Evolutionary conservation across 2,888 invertebrate species (phyloP), one percentile per base, ranked within the genome.

Genomic region (Laothoe populi): DNA sequence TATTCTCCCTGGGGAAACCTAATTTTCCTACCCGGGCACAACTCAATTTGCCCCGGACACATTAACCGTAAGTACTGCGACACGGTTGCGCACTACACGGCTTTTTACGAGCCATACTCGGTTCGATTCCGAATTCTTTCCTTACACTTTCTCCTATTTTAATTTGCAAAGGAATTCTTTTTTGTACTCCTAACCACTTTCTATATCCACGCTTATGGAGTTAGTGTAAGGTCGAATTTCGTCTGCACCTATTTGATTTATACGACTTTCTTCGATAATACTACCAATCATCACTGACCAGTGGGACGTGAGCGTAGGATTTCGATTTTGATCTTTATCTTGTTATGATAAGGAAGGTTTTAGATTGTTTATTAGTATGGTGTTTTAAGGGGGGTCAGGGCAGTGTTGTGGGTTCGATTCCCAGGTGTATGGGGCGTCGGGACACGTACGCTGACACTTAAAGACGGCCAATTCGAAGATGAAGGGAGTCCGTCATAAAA

Each of bases 401-500:
- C 86, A 87, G 86, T 85, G 86, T 88, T 88, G 92, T 81, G 87
- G 88, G 86, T 92, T 92, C 87, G 90, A 93, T 91, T 93, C 93
- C 93, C 93, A 92, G 92, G 93, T 92, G 93, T 84, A 81, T 82
- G 78, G 83, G 84, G 87, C 82, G 90, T 85, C 76, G 84, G 77
- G 81, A 79, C 90, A 89, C 90, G 92, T 92, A 88, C 88, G 82
- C 70, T 80, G 78, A 87, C 90, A 92, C 90, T 92, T 91, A 92
- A 88, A 88, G 87, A 86, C 85, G 82, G 85, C 80, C 85, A 87
- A 87, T 86, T 87, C 85, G 84, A 83, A 88, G 87, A 88, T 87
- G 89, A 88, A 91, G 92, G 92, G 91, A 90, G 83, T 89, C 77
- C 83, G 91, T 91, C 91, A 92, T 92, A 92, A 92, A 91, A 92